Conservation (phyloP, 92 coral and sea anemone genomes). For the Galaxea fascicularis region DNA sequence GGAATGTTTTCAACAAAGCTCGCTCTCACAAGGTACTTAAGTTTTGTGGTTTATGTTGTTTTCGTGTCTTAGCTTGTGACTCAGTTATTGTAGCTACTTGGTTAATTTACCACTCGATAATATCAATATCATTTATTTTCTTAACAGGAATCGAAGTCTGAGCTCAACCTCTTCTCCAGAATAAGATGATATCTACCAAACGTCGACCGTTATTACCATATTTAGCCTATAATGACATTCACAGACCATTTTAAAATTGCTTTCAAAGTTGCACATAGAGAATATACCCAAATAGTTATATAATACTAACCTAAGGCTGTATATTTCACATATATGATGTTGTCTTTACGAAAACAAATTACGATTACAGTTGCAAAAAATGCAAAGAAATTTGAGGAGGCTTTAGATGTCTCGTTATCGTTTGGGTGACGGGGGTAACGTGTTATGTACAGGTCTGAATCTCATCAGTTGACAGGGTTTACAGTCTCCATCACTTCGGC, state of each 20-base stretch:
- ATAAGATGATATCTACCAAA: slow-evolving; percentile 74
- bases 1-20: slow-evolving; percentile 99
- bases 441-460: neutral
- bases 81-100: neutral
- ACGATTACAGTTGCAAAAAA: neutral
- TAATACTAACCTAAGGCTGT: neutral
- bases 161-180: slow-evolving; percentile 94
- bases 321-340: neutral
- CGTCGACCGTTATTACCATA: neutral
- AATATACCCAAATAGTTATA: neutral
- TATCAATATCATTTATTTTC: neutral
- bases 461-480: neutral
- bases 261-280: slow-evolving; percentile 3
- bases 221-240: neutral
- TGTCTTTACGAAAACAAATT: neutral
- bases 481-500: neutral
- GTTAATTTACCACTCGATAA: neutral
- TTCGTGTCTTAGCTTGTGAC: neutral
- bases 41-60: neutral
- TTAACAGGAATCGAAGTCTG: slow-evolving; percentile 95
- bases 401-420: neutral
- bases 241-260: neutral
- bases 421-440: neutral
- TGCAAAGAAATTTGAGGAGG: neutral
- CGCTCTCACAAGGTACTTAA: slow-evolving; percentile 93